Evolutionary conservation across 2,113 vertebrate species (phyloP).

Genomic region (Gasterosteus nipponicus): DNA sequence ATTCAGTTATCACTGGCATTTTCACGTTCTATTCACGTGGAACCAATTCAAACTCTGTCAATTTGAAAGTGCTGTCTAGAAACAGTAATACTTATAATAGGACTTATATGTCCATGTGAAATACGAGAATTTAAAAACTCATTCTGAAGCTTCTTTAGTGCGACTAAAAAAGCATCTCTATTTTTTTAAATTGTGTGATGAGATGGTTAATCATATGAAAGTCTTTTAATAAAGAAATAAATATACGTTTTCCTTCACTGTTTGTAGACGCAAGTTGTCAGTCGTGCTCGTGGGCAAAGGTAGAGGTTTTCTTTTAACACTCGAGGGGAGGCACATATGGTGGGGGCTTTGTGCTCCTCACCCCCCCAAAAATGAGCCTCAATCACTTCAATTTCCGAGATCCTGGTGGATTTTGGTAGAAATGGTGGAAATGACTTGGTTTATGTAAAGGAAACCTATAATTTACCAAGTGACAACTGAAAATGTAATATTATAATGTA

Average conservation of each 20-base stretch:
- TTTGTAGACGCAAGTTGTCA: background rate
- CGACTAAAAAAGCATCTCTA: slow-evolving; percentile 39
- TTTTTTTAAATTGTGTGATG: slow-evolving; percentile 45
- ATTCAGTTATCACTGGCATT: slow-evolving; percentile 56
- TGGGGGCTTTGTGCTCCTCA: no score
- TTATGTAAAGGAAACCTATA: background rate
- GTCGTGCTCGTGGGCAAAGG: background rate
- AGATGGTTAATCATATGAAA: slow-evolving; percentile 43
- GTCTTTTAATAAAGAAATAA: background rate
- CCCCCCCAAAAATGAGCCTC: no score
- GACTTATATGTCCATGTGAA: slow-evolving; percentile 26
- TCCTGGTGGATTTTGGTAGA: background rate
- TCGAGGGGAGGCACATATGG: no score
- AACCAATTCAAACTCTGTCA: slow-evolving; percentile 51
- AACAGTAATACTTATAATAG: slow-evolving; percentile 28
- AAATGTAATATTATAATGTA: background rate
- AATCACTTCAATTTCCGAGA: no score
- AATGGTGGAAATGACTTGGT: background rate
- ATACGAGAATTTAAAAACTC: slow-evolving; percentile 43
- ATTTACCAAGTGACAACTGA: background rate
- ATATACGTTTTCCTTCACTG: slow-evolving; percentile 19
- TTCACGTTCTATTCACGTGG: slow-evolving; percentile 45
- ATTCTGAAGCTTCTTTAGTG: slow-evolving; percentile 21
- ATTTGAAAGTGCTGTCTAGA: slow-evolving; percentile 43
- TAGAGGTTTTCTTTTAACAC: no score